These are phyloP conservation scores for Nysson spinosus DNA, from an alignment of 2,888 invertebrate genomes.

Conservation along the genomic window DNA sequence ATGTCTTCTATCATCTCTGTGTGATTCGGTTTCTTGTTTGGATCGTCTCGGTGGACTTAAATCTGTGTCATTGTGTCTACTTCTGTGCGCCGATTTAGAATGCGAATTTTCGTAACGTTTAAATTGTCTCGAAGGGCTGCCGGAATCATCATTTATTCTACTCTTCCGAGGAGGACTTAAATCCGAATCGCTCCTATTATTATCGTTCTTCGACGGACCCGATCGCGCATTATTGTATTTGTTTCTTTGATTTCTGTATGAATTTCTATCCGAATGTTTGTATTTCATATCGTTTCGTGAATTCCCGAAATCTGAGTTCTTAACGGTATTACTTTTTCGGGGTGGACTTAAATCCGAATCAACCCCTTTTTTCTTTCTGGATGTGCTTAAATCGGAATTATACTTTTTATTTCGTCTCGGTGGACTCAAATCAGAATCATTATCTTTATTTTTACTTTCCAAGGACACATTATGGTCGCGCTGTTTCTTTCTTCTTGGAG, in stretches of 20 bases:
- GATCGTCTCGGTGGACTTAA: slow-evolving; percentile 58
- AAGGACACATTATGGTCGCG: slow-evolving; percentile 36
- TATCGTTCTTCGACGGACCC: slow-evolving; percentile 55
- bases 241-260: too few relatives aligned
- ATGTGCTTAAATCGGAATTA: slow-evolving; percentile 65
- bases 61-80: slow-evolving; percentile 54
- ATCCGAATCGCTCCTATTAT: slow-evolving; percentile 56
- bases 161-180: slow-evolving; percentile 68
- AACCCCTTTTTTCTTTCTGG: slow-evolving; percentile 59
- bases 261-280: too few relatives aligned
- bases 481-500: slow-evolving; percentile 42
- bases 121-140: slow-evolving; percentile 42
- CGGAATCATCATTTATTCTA: slow-evolving; percentile 43
- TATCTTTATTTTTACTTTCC: slow-evolving; percentile 28
- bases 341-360: slow-evolving; percentile 67
- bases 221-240: slow-evolving; percentile 51
- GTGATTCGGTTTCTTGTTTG: slow-evolving; percentile 10
- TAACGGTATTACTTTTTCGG: slow-evolving; percentile 54
- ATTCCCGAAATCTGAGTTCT: slow-evolving; percentile 41
- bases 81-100: background rate
- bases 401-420: slow-evolving; percentile 47
- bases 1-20: slow-evolving; percentile 22
- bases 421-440: slow-evolving; percentile 62
- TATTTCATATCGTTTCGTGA: slow-evolving; percentile 29
- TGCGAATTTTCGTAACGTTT: slow-evolving; percentile 15